Base-by-base conservation (phyloP, 2,113 vertebrate genomes). In the Stictonetta naevosa region DNA sequence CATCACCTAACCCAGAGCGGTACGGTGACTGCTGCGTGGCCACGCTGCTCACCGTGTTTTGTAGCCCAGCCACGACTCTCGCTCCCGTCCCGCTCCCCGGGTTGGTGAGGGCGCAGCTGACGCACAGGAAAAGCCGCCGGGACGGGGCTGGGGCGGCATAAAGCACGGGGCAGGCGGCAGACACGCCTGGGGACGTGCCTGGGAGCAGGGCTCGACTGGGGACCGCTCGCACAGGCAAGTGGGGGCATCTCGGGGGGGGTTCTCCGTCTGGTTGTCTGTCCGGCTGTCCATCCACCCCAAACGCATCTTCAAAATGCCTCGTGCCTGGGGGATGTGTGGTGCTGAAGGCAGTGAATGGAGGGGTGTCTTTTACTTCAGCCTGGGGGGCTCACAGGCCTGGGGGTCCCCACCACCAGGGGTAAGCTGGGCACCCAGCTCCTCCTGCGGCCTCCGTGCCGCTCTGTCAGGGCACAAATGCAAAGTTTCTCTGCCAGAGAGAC, bases 101-200 rank as follows among this genome's bases (percentile, higher is more conserved):
- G 36, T 25, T 8, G 33, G 63, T 15, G 33, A 5, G 44, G 23
- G 15, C 34, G 28, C 28, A 68, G 21, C 85, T 85, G 95, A 88
- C 92, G 85, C 90, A 74, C 94, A 86, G 96, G 92, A 94, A 95
- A 77, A 81, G 21, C 40, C 38, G 8, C 34, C 53, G 12, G 67
- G 20, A n/a, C 31, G 22, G 52, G 52, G 33, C 75, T 46, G 71
- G 77, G 50, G 3, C 34, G 7, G n/a, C 58, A 72, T 67, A 88
- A 79, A 88, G 52, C 23, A 14, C 13, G 29, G 20, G 13, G 53
- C 11, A 4, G 56, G 38, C 38, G 36, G 22, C 31, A 56, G 60
- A 26, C 31, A 34, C 58, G 40, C 48, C 60, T 17, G 31, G 19
- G 67, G 36, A 31, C 40, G 11, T n/a, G n/a, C n/a, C n/a, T n/a